Base-by-base conservation (phyloP, 2,113 vertebrate species). In the Chaetops frenatus region DNA sequence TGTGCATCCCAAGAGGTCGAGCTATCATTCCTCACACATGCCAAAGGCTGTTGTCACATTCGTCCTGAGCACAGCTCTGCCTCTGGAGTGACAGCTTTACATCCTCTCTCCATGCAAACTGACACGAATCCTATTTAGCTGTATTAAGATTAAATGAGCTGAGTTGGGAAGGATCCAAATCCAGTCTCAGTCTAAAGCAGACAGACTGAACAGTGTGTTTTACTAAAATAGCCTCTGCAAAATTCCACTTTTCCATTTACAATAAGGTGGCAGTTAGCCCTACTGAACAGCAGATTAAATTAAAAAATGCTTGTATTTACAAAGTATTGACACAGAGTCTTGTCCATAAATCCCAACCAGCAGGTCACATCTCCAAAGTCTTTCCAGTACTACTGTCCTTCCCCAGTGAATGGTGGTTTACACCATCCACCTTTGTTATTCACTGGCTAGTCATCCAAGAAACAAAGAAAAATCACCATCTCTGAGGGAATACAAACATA, bases 121-220 rank as follows among this genome's bases (percentile, higher is more conserved):
- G 83, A 86, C 56, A 81, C 21, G 28, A 96, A 95, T 91, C 88
- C 94, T 92, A 64, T 58, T 94, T 92, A 93, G 44, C 64, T 71
- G 88, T 45, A 94, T 88, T 94, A 95, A 93, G 76, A 86, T 22
- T 81, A 92, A 93, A 86, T 66, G 72, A 97, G 76, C 88, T 36
- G 56, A 44, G 51, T 11, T 95, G 92, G 86, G 80, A 86, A 83
- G 67, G 44, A 88, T 90, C 64, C 91, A 95, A 93, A 95, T 81
- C 53, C 91, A 64, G 74, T 11, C 80, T 71, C 72, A 70, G 86
- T 48, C 72, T 62, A 47, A 90, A 67, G 51, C 38, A 86, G 65
- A 38, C 73, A 89, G 81, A 77, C 51, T 27, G 87, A 81, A 84
- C 58, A 67, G 40, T 10, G 18, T 10, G 19, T 64, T 81, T 65